phyloP scores from a whole-genome alignment of 2,888 invertebrate genomes.

The Melanostoma scalare region DNA sequence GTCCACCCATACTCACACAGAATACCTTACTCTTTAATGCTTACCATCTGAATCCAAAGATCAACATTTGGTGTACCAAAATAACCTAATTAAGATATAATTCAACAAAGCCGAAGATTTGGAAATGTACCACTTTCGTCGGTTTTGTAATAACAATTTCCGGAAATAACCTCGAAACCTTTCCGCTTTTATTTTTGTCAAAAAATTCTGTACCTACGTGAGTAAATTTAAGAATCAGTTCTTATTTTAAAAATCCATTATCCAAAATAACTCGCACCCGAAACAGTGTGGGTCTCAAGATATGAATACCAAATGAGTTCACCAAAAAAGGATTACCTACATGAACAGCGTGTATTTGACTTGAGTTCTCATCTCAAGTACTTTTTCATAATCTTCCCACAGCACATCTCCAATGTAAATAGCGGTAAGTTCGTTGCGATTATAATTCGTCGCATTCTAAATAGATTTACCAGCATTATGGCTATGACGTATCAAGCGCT shows the following conservation, averaged over 20 bases:
- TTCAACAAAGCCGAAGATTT: not conserved
- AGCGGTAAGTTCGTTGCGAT: slow-evolving; percentile 4
- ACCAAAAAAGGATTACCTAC: slow-evolving; percentile 1
- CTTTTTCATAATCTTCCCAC: slow-evolving; percentile 10
- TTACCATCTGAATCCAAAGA: no score
- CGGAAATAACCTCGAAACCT: slow-evolving; percentile 22
- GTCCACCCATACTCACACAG: not conserved
- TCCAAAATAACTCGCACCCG: not conserved
- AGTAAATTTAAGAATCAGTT: slow-evolving; percentile 1
- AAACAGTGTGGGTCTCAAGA: not conserved
- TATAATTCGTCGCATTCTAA: slow-evolving; percentile 18
- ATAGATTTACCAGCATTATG: slow-evolving; percentile 1
- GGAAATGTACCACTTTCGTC: not conserved
- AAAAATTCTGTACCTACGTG: slow-evolving; percentile 11
- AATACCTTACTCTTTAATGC: no score
- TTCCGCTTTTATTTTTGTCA: slow-evolving; percentile 20
- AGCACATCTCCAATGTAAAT: slow-evolving; percentile 11
- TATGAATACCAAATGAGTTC: slow-evolving; percentile 7
- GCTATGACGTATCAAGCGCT: slow-evolving; percentile 9
- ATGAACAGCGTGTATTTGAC: not conserved
- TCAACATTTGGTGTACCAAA: no score
- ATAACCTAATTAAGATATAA: not conserved
- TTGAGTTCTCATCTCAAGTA: slow-evolving; percentile 12
- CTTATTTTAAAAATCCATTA: slow-evolving; percentile 8
- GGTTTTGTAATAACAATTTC: not conserved